Conservation (phyloP, 2,888 invertebrate genomes). For the Phaedon cochleariae region DNA sequence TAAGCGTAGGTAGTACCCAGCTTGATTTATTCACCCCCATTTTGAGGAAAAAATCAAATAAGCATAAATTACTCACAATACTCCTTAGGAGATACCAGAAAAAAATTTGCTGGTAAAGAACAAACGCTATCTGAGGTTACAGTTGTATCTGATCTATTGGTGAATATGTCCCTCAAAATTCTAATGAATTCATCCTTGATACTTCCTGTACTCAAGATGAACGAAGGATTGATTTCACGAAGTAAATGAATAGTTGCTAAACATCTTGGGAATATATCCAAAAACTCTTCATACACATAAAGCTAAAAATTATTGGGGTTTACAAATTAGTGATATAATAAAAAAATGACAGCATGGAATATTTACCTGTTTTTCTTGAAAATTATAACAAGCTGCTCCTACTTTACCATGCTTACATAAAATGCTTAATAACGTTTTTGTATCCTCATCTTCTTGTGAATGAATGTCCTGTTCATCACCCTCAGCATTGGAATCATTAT, state of each 20-base stretch:
- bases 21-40: too few species aligned
- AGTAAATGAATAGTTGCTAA: conserved; percentile 67
- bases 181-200: conserved; percentile 64
- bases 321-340: neutral
- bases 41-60: too few species aligned
- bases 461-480: neutral
- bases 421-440: conserved; percentile 68
- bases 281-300: conserved; percentile 73
- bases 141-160: conserved; percentile 39
- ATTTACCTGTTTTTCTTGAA: conserved; percentile 70
- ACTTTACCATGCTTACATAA: conserved; percentile 73
- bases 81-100: conserved; percentile 67
- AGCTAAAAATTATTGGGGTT: conserved; percentile 61
- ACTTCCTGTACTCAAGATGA: conserved; percentile 66
- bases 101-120: conserved; percentile 63
- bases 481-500: neutral
- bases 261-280: conserved; percentile 72
- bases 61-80: conserved; percentile 64
- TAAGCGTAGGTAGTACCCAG: too few species aligned
- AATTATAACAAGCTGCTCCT: conserved; percentile 78
- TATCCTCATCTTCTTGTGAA: conserved; percentile 19
- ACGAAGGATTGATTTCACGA: conserved; percentile 69
- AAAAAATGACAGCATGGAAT: neutral
- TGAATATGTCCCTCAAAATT: conserved; percentile 48
- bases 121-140: conserved; percentile 48